Evolutionary conservation across 2,888 invertebrate species (phyloP).

Genomic region (Acronicta psi): DNA sequence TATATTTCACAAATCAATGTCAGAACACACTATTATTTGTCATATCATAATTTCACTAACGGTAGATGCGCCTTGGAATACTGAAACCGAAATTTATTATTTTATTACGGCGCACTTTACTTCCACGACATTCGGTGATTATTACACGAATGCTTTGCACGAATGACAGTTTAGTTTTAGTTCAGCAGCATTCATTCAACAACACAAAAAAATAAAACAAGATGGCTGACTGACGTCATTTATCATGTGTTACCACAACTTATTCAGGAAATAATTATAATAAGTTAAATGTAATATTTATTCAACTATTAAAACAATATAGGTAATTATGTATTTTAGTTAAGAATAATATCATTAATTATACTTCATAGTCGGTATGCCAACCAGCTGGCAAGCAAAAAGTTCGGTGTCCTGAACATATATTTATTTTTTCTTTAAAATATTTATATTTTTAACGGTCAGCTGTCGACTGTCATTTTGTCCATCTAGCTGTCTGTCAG

Average conservation of each 20-base stretch:
- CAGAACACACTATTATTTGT: constrained; percentile 62
- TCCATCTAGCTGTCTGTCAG: no score
- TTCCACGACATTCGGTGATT: constrained; percentile 42
- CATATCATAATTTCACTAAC: constrained; percentile 74
- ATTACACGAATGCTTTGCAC: constrained; percentile 52
- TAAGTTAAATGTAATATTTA: no score
- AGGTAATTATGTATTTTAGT: no score
- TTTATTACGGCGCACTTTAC: constrained; percentile 47
- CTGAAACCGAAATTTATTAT: constrained; percentile 40
- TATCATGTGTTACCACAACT: background rate
- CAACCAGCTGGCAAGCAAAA: no score
- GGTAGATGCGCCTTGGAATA: constrained; percentile 42
- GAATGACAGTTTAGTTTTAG: constrained; percentile 14
- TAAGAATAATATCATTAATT: no score
- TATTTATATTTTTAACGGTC: no score
- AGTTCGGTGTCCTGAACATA: no score
- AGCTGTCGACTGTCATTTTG: no score
- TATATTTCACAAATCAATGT: constrained; percentile 64
- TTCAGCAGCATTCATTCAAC: constrained; percentile 12
- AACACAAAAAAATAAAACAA: constrained; percentile 41
- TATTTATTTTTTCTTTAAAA: no score
- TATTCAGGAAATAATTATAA: background rate
- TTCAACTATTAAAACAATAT: no score
- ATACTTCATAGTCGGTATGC: no score
- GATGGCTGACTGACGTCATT: constrained; percentile 48